Percentiles rank a stretch among this genome's conserved stretches.
These are phyloP conservation scores for Oreochromis mossambicus DNA, from an alignment of 2,797 vertebrate species.

Conservation along the genomic window DNA sequence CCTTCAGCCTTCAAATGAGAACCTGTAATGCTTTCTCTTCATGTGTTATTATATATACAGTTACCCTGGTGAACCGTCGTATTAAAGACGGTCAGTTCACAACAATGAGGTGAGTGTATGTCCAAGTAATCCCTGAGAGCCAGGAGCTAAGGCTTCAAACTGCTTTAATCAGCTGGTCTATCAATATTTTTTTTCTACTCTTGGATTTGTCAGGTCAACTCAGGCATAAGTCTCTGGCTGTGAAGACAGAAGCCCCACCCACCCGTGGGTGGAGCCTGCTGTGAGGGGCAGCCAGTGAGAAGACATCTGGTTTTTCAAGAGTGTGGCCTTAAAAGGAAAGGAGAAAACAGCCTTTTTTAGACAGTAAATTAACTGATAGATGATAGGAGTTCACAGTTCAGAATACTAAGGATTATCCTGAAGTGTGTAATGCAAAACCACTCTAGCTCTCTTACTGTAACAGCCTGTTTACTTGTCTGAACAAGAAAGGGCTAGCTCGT, in stretches of 20 bases:
- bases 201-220: background rate
- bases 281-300: background rate
- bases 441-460: background rate
- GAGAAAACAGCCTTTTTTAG: background rate
- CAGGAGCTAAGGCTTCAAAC: background rate
- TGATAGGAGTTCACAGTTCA: background rate
- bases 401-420: background rate
- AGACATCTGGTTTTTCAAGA: background rate
- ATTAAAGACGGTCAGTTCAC: background rate
- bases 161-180: background rate
- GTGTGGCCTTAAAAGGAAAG: background rate
- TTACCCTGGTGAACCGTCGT: background rate
- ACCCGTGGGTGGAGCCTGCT: background rate
- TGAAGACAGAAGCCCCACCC: background rate
- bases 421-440: background rate
- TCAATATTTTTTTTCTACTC: background rate
- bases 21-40: background rate
- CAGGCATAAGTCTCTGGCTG: background rate
- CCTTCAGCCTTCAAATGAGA: background rate
- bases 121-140: background rate
- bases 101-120: background rate
- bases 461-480: background rate
- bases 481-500: background rate
- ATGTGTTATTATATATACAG: too few relatives aligned
- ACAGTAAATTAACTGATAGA: background rate